These are phyloP conservation scores for Gnathonemus longibarbis DNA, from an alignment of 2,113 vertebrate species.

Conservation along the genomic window DNA sequence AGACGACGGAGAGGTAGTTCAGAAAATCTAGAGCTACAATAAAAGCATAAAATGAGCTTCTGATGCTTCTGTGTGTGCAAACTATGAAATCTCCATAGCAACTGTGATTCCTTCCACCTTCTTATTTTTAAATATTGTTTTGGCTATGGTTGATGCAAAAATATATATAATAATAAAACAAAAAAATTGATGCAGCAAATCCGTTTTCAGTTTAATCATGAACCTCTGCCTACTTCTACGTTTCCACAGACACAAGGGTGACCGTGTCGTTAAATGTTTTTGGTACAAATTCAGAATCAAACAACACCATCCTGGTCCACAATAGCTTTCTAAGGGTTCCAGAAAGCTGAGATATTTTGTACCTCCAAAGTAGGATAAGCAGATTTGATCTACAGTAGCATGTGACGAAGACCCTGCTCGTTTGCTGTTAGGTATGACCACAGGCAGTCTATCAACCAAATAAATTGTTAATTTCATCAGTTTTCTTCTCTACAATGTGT, in stretches of 20 bases:
- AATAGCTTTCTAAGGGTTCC: constrained; percentile 34
- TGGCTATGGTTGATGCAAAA: constrained; percentile 16
- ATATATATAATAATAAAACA: neutral
- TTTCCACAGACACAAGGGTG: neutral
- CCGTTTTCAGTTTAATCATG: neutral
- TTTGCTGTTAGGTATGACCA: constrained; percentile 46
- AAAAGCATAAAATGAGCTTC: neutral
- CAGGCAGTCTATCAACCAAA: constrained; percentile 55
- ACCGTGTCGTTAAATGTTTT: constrained; percentile 35
- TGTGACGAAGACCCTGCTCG: constrained; percentile 52
- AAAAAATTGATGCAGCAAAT: neutral
- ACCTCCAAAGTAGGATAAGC: constrained; percentile 60
- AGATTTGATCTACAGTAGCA: constrained; percentile 59
- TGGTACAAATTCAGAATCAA: constrained; percentile 35
- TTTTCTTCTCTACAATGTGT: constrained; percentile 45
- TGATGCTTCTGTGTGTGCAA: neutral
- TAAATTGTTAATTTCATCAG: constrained; percentile 50
- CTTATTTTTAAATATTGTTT: constrained; percentile 12
- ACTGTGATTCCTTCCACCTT: constrained; percentile 26
- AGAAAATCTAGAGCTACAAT: neutral
- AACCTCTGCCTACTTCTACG: neutral
- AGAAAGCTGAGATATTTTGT: constrained; percentile 45
- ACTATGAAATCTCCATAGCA: constrained; percentile 36
- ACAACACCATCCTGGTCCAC: constrained; percentile 33
- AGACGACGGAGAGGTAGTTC: neutral